Conservation (phyloP, 1,140 invertebrate genomes). For the Leptinotarsa lineolata region DNA sequence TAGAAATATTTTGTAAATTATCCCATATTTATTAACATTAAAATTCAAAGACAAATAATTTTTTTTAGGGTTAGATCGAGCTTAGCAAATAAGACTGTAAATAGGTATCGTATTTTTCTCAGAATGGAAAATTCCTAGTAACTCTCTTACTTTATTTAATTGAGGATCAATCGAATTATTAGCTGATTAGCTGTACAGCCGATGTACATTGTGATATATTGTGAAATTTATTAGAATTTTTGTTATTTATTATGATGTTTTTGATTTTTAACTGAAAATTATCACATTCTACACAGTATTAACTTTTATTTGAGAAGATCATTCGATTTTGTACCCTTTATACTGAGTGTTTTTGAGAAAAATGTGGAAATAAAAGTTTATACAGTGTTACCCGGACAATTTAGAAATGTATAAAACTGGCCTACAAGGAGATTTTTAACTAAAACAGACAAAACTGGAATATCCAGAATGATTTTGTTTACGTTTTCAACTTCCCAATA, state of each 20-base stretch:
- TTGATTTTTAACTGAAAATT: constrained; percentile 1
- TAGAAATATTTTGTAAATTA: constrained; percentile 22
- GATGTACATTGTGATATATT: constrained; percentile 51
- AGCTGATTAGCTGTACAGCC: constrained; percentile 48
- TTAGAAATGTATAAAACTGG: background rate
- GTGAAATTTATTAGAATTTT: constrained; percentile 26
- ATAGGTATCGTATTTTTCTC: constrained; percentile 37
- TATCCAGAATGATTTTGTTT: constrained; percentile 17
- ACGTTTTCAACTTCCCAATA: constrained; percentile 19
- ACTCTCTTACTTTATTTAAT: constrained; percentile 33
- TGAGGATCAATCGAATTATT: constrained; percentile 48
- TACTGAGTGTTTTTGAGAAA: background rate
- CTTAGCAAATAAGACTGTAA: constrained; percentile 45
- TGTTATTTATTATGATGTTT: constrained; percentile 12
- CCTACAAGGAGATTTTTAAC: background rate
- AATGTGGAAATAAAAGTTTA: constrained; percentile 11
- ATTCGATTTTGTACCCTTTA: background rate
- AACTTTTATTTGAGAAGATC: constrained; percentile 19
- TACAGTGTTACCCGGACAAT: constrained; percentile 10
- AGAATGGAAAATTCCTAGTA: background rate
- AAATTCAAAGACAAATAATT: constrained; percentile 37
- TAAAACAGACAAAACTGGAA: background rate
- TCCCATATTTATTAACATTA: constrained; percentile 14
- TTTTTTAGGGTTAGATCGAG: constrained; percentile 38
- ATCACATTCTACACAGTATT: constrained; percentile 23